These are phyloP conservation scores for Eupelmus urozonus DNA, from an alignment of 2,888 invertebrate genomes.

Conservation along the genomic window DNA sequence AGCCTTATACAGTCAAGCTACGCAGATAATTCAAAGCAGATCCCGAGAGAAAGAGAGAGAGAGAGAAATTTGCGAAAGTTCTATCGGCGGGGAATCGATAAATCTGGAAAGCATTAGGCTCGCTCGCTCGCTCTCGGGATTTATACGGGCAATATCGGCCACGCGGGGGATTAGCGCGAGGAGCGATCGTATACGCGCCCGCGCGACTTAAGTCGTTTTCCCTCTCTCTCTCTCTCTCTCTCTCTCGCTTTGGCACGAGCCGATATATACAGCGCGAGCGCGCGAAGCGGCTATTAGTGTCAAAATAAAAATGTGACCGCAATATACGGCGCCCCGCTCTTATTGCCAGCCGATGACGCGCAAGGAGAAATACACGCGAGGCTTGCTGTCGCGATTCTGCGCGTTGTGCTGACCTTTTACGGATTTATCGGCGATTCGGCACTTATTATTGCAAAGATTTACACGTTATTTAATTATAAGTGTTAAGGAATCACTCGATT, in stretches of 20 bases:
- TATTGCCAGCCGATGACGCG: constrained; percentile 5
- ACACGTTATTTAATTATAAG: too few relatives aligned
- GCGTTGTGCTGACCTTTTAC: too few relatives aligned
- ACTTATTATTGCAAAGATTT: too few relatives aligned
- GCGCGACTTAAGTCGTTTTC: constrained; percentile 71
- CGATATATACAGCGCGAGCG: constrained; percentile 72
- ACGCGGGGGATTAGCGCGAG: constrained; percentile 72
- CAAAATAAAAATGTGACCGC: constrained; percentile 77
- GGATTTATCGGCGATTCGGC: too few relatives aligned
- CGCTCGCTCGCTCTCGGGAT: constrained; percentile 66
- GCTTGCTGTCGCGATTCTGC: too few relatives aligned
- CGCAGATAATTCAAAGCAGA: constrained; percentile 39
- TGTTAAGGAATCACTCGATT: too few relatives aligned
- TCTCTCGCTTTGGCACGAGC: constrained; percentile 68
- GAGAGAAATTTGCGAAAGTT: constrained; percentile 23
- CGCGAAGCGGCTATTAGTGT: constrained; percentile 75
- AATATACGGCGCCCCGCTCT: constrained; percentile 70
- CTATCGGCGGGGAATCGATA: constrained; percentile 64
- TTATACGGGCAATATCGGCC: constrained; percentile 73
- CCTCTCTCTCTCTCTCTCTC: too few relatives aligned
- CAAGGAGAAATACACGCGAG: too few relatives aligned
- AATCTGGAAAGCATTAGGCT: constrained; percentile 71
- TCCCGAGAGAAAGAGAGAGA: constrained; percentile 22
- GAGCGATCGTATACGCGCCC: constrained; percentile 72
- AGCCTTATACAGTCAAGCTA: not conserved